Evolutionary conservation across 1,140 invertebrate species (phyloP).

Genomic region (Lordiphosa clarofinis): DNA sequence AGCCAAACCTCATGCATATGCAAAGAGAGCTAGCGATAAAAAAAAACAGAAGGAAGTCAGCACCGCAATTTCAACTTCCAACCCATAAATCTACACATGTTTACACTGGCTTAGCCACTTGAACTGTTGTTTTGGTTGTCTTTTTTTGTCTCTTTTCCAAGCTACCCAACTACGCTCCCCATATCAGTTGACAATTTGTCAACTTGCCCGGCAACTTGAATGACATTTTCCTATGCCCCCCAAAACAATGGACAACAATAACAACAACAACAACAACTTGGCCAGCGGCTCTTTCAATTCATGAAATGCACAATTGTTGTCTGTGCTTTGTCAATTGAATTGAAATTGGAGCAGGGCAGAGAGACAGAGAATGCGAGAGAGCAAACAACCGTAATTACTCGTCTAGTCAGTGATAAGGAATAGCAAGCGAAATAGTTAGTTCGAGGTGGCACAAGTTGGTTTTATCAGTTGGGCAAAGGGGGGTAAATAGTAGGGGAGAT

Average conservation of each 20-base stretch:
- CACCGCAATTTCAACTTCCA: slow-evolving; percentile 32
- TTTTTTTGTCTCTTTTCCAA: slow-evolving; percentile 12
- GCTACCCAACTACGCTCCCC: slow-evolving; percentile 16
- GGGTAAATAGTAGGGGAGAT: too few species aligned
- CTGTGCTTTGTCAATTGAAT: slow-evolving; percentile 38
- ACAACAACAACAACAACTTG: slow-evolving; percentile 20
- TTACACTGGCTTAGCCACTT: slow-evolving; percentile 57
- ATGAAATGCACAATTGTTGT: slow-evolving; percentile 76
- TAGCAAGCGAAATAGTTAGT: too few species aligned
- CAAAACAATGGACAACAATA: slow-evolving; percentile 56
- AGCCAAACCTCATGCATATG: slow-evolving; percentile 52
- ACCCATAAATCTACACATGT: slow-evolving; percentile 69
- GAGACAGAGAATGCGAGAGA: slow-evolving; percentile 15
- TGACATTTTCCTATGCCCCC: slow-evolving; percentile 61
- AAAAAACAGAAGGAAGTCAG: slow-evolving; percentile 19
- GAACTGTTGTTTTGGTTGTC: slow-evolving; percentile 18
- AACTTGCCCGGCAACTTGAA: slow-evolving; percentile 66
- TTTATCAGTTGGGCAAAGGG: slow-evolving; percentile 1
- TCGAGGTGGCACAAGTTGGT: too few species aligned
- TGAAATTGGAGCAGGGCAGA: slow-evolving; percentile 11
- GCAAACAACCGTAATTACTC: slow-evolving; percentile 60
- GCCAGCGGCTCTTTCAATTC: slow-evolving; percentile 50
- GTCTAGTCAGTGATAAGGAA: slow-evolving; percentile 26
- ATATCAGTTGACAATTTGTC: slow-evolving; percentile 77
- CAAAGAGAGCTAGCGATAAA: slow-evolving; percentile 34